Evolutionary conservation across 2,113 vertebrate genomes (phyloP), one percentile per base, ranked within the genome.

Genomic region (Centrocercus urophasianus): DNA sequence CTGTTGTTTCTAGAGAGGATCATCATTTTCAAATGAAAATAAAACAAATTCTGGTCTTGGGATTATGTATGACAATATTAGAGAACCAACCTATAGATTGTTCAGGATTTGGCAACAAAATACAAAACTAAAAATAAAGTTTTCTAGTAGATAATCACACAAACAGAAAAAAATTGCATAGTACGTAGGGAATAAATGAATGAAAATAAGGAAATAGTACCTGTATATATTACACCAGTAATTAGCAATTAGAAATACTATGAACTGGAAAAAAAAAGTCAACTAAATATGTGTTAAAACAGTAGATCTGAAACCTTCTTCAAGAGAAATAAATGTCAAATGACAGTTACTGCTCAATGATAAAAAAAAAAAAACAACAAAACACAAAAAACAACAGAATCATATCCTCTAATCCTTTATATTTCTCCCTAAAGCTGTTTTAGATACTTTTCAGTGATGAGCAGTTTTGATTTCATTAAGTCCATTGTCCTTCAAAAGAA

Each of bases 141-240:
- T 20, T 21, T 61, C 34, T 32, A 43, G 43, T 30, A 65, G 16
- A 30, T 21, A 30, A 8, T 21, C 8, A 34, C 34, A 69, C 34
- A 69, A 85, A 79, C 10, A 40, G 13, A 82, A 8, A 79, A 79
- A 79, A 56, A 69, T 6, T 36, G 2, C 3, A 3, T 50, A 38
- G n/a, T 10, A 69, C 15, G 28, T 6, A 70, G 4, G 45, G 4
- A 54, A 45, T 20, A 64, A 78, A n/a, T 36, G 1, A 56, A 61
- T 17, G 2, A 11, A 72, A 89, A 38, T n/a, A 60, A 59, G 11
- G 21, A 54, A 89, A 64, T 42, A 45, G 43, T 42, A 69, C 10
- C 5, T 18, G 10, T 16, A 2, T 30, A 11, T 20, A 1, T 21
- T 54, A 13, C 7, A 64, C 2, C 2, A 87, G 2, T 69, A 72